A percentile compares a stretch with the other conserved stretches of the same genome.
phyloP scores from a whole-genome alignment of 2,797 vertebrate genomes.

The Tolypeutes matacus region DNA sequence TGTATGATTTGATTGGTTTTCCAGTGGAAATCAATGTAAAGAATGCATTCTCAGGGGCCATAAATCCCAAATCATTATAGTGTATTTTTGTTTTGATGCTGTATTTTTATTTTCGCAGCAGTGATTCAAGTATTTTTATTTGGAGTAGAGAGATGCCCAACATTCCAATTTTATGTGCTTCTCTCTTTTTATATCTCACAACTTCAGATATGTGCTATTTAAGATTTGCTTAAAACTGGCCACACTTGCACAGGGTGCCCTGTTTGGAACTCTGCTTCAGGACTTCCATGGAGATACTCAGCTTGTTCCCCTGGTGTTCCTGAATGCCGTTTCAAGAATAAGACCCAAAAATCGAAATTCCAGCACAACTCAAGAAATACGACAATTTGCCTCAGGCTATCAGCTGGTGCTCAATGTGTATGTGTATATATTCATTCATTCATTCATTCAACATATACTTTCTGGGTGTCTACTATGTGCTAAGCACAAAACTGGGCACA shows the following conservation, averaged over 20 bases:
- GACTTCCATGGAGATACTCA: neutral
- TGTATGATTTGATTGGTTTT: neutral
- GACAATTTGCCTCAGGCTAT: neutral
- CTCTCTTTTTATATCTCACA: neutral
- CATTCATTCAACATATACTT: neutral
- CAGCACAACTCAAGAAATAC: neutral
- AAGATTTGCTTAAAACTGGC: neutral
- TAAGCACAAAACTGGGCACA: too few relatives aligned
- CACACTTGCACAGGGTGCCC: neutral
- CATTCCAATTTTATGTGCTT: neutral
- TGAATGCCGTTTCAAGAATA: neutral
- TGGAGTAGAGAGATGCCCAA: neutral
- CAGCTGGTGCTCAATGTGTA: neutral
- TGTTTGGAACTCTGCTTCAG: neutral
- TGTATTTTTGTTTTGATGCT: neutral
- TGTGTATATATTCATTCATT: neutral
- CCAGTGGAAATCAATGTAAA: neutral
- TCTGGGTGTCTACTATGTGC: too few relatives aligned
- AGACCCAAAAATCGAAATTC: neutral
- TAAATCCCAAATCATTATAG: fast-evolving
- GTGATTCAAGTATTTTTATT: neutral
- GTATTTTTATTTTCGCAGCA: neutral
- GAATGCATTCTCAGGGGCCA: neutral
- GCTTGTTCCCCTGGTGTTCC: fast-evolving
- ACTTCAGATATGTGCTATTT: neutral